These are phyloP conservation scores for Germaria angustata DNA, from an alignment of 2,888 invertebrate species.

Conservation along the genomic window DNA sequence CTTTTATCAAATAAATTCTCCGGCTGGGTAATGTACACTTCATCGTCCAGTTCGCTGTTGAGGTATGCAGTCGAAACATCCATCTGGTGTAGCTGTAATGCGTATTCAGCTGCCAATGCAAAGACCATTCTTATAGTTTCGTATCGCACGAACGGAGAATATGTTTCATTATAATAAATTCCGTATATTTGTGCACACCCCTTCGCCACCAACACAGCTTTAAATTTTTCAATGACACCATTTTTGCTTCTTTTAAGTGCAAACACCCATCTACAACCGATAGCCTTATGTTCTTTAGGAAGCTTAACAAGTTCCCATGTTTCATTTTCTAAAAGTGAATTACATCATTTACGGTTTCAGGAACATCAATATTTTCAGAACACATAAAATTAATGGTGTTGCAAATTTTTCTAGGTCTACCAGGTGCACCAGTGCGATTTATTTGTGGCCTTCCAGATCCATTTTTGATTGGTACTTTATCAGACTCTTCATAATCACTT, in stretches of 20 bases:
- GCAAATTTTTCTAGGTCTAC: not conserved
- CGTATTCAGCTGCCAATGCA: not conserved
- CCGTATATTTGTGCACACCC: not conserved
- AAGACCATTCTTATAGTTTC: not conserved
- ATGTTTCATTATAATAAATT: not conserved
- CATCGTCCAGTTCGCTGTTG: not conserved
- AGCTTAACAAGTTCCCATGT: not conserved
- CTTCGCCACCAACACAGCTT: not conserved
- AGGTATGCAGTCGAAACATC: not conserved
- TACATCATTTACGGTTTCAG: not conserved
- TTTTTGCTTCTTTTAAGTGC: not conserved
- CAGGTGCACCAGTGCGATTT: not conserved
- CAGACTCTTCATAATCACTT: not conserved
- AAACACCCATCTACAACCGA: not conserved
- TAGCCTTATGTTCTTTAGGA: not conserved
- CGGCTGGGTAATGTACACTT: not conserved
- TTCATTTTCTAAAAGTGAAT: constrained; percentile 3
- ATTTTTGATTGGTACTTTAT: not conserved
- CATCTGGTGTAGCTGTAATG: not conserved
- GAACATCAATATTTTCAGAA: not conserved
- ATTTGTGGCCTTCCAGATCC: not conserved
- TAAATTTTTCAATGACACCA: not conserved
- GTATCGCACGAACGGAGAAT: not conserved
- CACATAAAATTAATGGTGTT: not conserved
- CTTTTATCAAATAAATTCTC: constrained; percentile 46